Conservation (phyloP, 2,888 invertebrate genomes). For the Tipula vernalis region DNA sequence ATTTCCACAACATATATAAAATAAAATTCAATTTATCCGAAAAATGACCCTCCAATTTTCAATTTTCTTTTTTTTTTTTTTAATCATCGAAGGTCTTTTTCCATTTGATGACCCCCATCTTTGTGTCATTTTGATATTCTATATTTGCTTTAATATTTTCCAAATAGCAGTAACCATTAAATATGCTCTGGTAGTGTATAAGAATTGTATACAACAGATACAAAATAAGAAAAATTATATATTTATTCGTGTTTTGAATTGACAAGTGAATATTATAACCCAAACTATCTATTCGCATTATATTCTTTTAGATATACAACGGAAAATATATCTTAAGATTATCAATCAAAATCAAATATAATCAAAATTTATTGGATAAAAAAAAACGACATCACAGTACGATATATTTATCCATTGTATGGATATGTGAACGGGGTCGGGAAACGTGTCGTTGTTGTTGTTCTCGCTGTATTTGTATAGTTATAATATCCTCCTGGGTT, state of each 20-base stretch:
- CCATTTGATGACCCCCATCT: constrained; percentile 18
- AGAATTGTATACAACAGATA: not conserved
- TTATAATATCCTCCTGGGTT: not conserved
- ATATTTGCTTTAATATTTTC: constrained; percentile 18
- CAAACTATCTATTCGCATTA: not conserved
- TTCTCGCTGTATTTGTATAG: not conserved
- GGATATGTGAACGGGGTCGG: not conserved
- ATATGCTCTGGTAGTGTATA: not conserved
- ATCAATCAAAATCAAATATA: constrained; percentile 4
- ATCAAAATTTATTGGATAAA: constrained; percentile 4
- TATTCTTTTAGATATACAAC: not conserved
- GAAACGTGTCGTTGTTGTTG: not conserved
- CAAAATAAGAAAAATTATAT: constrained; percentile 4
- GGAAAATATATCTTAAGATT: not conserved
- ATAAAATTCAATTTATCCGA: not conserved
- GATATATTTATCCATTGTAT: not conserved
- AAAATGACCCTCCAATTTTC: not conserved
- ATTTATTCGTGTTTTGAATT: constrained; percentile 18
- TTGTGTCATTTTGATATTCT: constrained; percentile 21
- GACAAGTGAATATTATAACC: constrained; percentile 17
- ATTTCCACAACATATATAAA: not conserved
- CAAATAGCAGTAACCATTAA: not conserved
- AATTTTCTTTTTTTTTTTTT: not conserved
- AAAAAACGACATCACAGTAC: not conserved
- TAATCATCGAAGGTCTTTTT: constrained; percentile 11